Evolutionary conservation across 2,113 vertebrate genomes (phyloP).

Genomic region (Corapipo altera): DNA sequence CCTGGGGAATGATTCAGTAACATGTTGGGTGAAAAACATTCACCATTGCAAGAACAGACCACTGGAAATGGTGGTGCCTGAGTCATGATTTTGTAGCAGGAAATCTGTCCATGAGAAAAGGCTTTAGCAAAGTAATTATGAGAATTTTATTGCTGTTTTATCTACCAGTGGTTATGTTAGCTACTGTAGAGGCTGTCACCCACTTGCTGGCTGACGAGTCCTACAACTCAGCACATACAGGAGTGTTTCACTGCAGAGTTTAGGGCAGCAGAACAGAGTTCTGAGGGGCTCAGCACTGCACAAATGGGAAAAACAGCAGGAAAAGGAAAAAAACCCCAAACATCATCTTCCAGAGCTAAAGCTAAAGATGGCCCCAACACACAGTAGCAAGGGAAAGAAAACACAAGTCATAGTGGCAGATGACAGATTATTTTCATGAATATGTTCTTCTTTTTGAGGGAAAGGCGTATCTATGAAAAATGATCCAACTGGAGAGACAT

Average conservation of each 20-base stretch:
- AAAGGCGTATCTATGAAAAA: background rate
- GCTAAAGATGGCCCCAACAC: background rate
- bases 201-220: background rate
- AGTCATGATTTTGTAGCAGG: background rate
- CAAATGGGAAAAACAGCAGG: background rate
- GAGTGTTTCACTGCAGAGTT: background rate
- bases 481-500: background rate
- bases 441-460: background rate
- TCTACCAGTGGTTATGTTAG: background rate
- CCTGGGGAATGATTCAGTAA: background rate
- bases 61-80: background rate
- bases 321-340: background rate
- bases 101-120: background rate
- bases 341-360: background rate
- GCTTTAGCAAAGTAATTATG: background rate
- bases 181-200: background rate
- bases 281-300: background rate
- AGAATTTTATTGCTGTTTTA: background rate
- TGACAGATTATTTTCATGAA: background rate
- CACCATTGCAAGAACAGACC: background rate
- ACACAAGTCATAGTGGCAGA: background rate
- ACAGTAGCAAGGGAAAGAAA: background rate
- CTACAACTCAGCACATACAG: background rate
- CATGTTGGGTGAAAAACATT: constrained; percentile 11
- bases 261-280: background rate